Evolutionary conservation across 2,888 invertebrate species (phyloP).

Genomic region (Tubulanus polymorphus): DNA sequence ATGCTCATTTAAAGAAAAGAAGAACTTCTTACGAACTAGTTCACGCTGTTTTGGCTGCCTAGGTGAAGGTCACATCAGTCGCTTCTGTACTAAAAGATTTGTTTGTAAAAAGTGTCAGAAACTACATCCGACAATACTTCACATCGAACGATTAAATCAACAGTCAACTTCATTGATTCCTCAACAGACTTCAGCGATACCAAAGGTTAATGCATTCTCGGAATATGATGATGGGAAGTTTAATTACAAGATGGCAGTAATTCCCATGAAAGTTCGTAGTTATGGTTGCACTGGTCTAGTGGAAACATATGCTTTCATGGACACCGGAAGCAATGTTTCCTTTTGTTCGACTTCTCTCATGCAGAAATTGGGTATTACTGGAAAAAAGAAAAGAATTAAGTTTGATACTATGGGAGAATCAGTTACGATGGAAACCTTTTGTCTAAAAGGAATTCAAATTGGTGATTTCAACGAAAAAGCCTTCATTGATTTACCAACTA

Average conservation of each 20-base stretch:
- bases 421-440: constrained; percentile 2
- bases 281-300: too few species aligned
- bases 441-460: constrained; percentile 15
- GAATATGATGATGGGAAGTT: not conserved
- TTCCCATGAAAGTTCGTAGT: too few species aligned
- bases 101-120: constrained; percentile 17
- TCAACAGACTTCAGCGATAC: too few species aligned
- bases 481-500: constrained; percentile 17
- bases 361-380: constrained; percentile 8
- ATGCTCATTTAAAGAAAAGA: too few species aligned
- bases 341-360: constrained; percentile 17
- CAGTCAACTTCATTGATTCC: not conserved
- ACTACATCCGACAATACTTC: constrained; percentile 20
- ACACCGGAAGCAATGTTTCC: constrained; percentile 23
- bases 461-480: constrained; percentile 8
- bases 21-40: too few species aligned
- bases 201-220: too few species aligned
- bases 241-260: too few species aligned
- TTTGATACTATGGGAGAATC: constrained; percentile 20
- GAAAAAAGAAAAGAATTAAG: constrained; percentile 6
- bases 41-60: constrained; percentile 28
- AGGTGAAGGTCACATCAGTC: constrained; percentile 20
- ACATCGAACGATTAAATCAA: constrained; percentile 16
- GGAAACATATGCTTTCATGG: constrained; percentile 24
- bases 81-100: constrained; percentile 14